These are phyloP conservation scores for Crotalus helleri DNA, from an alignment of 2,113 vertebrate species.

Conservation along the genomic window DNA sequence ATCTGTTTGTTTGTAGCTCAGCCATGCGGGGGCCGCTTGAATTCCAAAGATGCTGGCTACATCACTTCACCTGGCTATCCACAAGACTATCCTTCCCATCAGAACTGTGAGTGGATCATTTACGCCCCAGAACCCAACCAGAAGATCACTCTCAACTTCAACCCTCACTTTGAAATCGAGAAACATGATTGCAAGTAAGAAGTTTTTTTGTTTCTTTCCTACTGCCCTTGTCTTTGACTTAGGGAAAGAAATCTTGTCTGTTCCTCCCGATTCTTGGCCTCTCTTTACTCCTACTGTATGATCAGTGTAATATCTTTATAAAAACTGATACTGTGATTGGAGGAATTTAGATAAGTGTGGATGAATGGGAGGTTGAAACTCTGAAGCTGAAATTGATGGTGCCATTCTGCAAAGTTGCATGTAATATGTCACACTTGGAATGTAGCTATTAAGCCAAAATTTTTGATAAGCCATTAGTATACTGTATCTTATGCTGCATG, in stretches of 20 bases:
- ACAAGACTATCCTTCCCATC: slow-evolving; percentile 94
- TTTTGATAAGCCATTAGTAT: background rate
- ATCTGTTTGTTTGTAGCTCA: slow-evolving; percentile 64
- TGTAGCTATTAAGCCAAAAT: background rate
- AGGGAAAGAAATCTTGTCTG: background rate
- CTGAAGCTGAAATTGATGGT: background rate
- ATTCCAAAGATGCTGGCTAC: slow-evolving; percentile 92
- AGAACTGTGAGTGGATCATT: slow-evolving; percentile 96
- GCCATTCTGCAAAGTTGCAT: background rate
- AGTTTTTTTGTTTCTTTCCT: background rate
- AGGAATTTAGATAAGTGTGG: background rate
- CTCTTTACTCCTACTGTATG: background rate
- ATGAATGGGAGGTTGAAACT: background rate
- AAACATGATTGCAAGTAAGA: slow-evolving; percentile 97
- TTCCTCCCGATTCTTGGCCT: background rate
- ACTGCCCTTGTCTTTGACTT: background rate
- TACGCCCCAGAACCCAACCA: slow-evolving; percentile 87
- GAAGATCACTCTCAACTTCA: slow-evolving; percentile 98
- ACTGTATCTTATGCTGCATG: background rate
- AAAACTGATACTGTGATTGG: background rate
- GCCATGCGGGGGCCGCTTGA: slow-evolving; percentile 83
- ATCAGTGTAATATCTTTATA: background rate
- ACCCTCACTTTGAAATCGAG: slow-evolving; percentile 98
- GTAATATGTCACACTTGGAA: background rate
- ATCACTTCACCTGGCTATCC: slow-evolving; percentile 98